phyloP scores from a whole-genome alignment of 1,140 invertebrate species.

The Dryas iulia region DNA sequence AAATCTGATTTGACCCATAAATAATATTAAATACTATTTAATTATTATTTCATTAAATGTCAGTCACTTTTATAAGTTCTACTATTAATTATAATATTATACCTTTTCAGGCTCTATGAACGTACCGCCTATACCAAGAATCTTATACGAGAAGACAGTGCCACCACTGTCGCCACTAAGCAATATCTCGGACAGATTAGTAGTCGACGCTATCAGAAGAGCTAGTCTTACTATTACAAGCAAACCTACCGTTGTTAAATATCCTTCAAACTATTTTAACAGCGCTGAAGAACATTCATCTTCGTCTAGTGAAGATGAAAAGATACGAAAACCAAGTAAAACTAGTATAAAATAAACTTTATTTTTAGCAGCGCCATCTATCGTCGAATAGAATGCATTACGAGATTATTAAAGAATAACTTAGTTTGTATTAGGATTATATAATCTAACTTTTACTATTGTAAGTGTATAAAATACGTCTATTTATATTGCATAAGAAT shows the following conservation, averaged over 20 bases:
- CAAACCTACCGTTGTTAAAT: slow-evolving; percentile 60
- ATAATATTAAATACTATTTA: too few relatives aligned
- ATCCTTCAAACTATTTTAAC: slow-evolving; percentile 65
- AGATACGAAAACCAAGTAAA: slow-evolving; percentile 26
- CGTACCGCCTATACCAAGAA: slow-evolving; percentile 39
- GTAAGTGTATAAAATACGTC: too few relatives aligned
- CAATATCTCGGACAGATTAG: slow-evolving; percentile 56
- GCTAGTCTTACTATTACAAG: slow-evolving; percentile 61
- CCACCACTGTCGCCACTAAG: slow-evolving; percentile 49
- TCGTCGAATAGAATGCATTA: slow-evolving; percentile 29
- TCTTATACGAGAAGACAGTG: slow-evolving; percentile 26
- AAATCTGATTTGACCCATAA: too few relatives aligned
- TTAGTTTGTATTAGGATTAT: not conserved
- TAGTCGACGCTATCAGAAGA: slow-evolving; percentile 63
- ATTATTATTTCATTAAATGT: too few relatives aligned
- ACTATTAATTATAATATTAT: not conserved
- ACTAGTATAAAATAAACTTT: not conserved
- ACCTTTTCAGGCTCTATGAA: slow-evolving; percentile 52
- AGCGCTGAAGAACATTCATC: slow-evolving; percentile 50
- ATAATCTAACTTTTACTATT: too few relatives aligned
- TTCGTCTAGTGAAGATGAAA: slow-evolving; percentile 63
- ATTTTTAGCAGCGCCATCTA: slow-evolving; percentile 45
- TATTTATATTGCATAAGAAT: too few relatives aligned
- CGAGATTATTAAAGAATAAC: not conserved
- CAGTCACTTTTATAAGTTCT: too few relatives aligned